These are phyloP conservation scores for Sarcophaga variegata DNA, from an alignment of 2,888 invertebrate genomes.

Conservation along the genomic window DNA sequence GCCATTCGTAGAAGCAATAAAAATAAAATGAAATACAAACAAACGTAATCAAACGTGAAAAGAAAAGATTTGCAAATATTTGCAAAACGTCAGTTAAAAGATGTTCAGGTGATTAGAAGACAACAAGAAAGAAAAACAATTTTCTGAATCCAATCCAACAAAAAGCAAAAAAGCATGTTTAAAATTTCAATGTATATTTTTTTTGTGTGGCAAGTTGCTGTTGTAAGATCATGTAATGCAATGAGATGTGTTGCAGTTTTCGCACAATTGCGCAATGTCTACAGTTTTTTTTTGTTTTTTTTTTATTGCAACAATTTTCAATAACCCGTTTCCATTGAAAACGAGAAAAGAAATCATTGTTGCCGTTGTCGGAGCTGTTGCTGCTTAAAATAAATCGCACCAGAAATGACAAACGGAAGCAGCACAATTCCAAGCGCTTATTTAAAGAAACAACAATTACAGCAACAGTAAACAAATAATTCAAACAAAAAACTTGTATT, in stretches of 20 bases:
- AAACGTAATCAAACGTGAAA: not conserved
- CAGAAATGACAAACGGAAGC: constrained; percentile 69
- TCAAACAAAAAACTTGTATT: constrained; percentile 31
- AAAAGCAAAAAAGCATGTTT: not conserved
- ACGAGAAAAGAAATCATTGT: constrained; percentile 55
- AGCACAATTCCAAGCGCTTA: constrained; percentile 44
- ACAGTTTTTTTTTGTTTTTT: constrained; percentile 29
- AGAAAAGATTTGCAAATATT: constrained; percentile 21
- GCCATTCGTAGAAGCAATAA: constrained; percentile 3
- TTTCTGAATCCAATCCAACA: constrained; percentile 4
- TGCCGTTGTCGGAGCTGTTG: not conserved
- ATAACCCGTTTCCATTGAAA: constrained; percentile 66
- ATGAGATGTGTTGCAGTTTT: constrained; percentile 53
- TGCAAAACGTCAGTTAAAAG: constrained; percentile 11
- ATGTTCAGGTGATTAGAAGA: constrained; percentile 41
- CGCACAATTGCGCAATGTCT: constrained; percentile 64
- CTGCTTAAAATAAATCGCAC: constrained; percentile 53
- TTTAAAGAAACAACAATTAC: constrained; percentile 27
- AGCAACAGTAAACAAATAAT: constrained; percentile 10
- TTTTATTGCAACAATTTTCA: constrained; percentile 1
- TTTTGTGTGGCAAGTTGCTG: constrained; percentile 14
- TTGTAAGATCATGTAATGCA: constrained; percentile 57
- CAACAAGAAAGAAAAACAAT: constrained; percentile 24
- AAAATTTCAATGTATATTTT: not conserved
- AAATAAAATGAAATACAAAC: constrained; percentile 8